Evolutionary conservation across 2,888 invertebrate genomes (phyloP), one percentile per base, ranked within the genome.

Genomic region (Xestia rhomboidea): DNA sequence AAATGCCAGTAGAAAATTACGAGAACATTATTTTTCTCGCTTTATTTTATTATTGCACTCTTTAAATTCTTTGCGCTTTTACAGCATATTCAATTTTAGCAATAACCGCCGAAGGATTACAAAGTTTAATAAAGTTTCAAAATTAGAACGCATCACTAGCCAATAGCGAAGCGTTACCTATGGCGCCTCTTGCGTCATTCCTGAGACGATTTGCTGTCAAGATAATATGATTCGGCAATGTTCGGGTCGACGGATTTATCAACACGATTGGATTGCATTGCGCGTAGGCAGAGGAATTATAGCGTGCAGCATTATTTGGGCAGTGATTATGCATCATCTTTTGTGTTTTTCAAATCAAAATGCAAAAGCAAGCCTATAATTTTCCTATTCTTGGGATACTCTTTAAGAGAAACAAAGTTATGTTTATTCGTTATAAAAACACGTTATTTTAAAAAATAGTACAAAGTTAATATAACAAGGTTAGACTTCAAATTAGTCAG

Each of bases 121-220:
- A 13, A n/a, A 57, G 70, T 81, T 73, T 86, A 69, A 66, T 68
- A 79, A 81, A 76, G n/a, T 74, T 80, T 79, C 77, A 88, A 82
- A 87, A 85, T 88, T 75, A 83, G 87, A 87, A 81, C 80, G 77
- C 77, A 81, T 75, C 51, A 27, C 67, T 73, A 62, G 66, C 79
- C 77, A 87, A 87, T 79, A 38, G 62, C 64, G 78, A 57, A 57
- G 66, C 74, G 73, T 30, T 81, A 76, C 62, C 84, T 88, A 88
- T 87, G 71, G 82, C 77, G 67, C 27, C 68, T 76, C 70, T 86
- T 82, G 49, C 87, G 85, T 88, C 87, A 88, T 77, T 69, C n/a
- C 41, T 64, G 74, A 70, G 72, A 71, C 69, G 69, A 76, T 80
- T 51, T 60, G 38, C 71, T 67, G 72, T 79, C 62, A 64, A 54